These are phyloP conservation scores for Acipenser transmontanus DNA, from an alignment of 2,797 vertebrate genomes.

Conservation along the genomic window DNA sequence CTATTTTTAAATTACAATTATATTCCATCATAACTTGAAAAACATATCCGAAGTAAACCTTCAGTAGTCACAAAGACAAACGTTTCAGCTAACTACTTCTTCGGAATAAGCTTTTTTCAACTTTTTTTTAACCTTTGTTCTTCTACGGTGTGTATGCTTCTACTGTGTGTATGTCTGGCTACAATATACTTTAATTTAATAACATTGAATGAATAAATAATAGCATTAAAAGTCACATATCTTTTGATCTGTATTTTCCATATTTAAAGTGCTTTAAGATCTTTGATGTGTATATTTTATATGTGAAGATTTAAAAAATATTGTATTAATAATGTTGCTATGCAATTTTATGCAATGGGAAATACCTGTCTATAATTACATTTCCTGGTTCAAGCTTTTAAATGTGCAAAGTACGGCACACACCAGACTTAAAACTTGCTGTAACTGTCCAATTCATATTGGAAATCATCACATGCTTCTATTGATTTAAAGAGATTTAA, in stretches of 20 bases:
- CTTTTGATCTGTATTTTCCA: background rate
- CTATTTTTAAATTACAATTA: too few species aligned
- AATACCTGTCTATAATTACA: constrained; percentile 3
- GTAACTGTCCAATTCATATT: constrained; percentile 50
- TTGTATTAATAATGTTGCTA: background rate
- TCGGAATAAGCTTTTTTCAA: too few species aligned
- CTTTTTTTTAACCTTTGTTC: too few species aligned
- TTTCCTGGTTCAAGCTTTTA: background rate
- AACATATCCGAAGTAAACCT: too few species aligned
- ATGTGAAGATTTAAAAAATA: background rate
- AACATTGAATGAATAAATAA: constrained; percentile 19
- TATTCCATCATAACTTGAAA: too few species aligned
- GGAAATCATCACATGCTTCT: constrained; percentile 57
- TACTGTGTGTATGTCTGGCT: too few species aligned
- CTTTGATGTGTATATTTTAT: background rate
- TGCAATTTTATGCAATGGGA: background rate
- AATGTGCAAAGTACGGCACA: constrained; percentile 24
- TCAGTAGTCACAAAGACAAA: too few species aligned
- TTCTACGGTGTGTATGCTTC: too few species aligned
- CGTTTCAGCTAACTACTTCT: too few species aligned
- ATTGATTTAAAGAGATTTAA: constrained; percentile 61
- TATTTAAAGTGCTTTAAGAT: background rate
- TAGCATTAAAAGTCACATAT: constrained; percentile 8
- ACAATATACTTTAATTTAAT: background rate
- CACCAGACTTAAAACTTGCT: constrained; percentile 22